phyloP scores from a whole-genome alignment of 2,797 vertebrate species.

The Morus bassanus region DNA sequence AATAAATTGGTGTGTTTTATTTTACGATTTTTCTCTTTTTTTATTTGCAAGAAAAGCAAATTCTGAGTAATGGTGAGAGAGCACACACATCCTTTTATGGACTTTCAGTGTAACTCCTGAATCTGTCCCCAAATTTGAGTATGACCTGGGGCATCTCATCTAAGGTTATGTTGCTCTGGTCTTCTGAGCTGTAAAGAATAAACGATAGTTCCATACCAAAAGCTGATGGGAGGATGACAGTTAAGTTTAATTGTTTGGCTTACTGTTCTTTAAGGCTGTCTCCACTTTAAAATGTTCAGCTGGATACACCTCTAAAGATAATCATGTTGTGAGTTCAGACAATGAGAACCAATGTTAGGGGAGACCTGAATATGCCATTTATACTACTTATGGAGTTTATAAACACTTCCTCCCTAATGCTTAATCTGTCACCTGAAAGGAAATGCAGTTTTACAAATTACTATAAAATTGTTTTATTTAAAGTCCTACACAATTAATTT shows the following conservation, averaged over 20 bases:
- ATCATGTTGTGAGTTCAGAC: neutral
- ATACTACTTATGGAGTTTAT: neutral
- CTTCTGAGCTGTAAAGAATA: neutral
- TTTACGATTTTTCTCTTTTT: neutral
- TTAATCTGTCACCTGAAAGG: neutral
- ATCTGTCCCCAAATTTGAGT: neutral
- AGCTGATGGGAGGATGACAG: neutral
- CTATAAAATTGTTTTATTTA: neutral
- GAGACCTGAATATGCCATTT: neutral
- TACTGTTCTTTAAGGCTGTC: neutral
- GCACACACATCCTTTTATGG: fast-evolving
- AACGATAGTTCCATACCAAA: neutral
- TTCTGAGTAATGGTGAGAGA: neutral
- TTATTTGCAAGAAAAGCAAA: neutral
- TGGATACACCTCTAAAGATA: neutral
- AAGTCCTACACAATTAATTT: neutral
- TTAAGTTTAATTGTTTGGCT: neutral
- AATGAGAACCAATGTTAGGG: neutral
- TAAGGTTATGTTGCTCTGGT: neutral
- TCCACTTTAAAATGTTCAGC: neutral
- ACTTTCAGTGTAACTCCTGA: neutral
- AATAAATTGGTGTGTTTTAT: neutral
- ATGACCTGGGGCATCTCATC: neutral
- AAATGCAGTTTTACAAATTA: neutral
- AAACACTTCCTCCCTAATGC: neutral